Conservation (phyloP, 2,888 invertebrate species). For the Mechanitis messenoides region DNA sequence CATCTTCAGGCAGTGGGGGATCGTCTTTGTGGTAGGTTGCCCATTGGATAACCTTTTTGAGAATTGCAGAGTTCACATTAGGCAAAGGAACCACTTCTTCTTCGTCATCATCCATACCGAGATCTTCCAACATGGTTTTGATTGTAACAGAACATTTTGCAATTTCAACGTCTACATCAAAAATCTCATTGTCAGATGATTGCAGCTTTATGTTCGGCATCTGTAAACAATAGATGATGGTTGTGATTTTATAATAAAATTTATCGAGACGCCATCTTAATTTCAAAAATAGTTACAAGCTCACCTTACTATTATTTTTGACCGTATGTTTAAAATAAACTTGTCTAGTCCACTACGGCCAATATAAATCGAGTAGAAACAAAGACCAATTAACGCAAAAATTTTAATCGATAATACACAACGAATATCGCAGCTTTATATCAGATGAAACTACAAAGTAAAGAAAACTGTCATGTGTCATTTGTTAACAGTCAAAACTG, state of each 20-base stretch:
- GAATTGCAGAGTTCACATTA: constrained; percentile 97
- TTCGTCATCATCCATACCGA: constrained; percentile 93
- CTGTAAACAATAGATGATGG: constrained; percentile 50
- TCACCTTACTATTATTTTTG: constrained; percentile 15
- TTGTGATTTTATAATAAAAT: neutral
- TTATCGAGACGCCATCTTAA: constrained; percentile 20
- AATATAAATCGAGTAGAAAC: neutral
- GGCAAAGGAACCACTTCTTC: constrained; percentile 97
- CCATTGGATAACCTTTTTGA: constrained; percentile 96
- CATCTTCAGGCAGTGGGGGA: constrained; percentile 96
- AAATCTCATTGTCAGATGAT: constrained; percentile 96
- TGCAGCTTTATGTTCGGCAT: constrained; percentile 97
- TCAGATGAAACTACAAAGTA: too few relatives aligned
- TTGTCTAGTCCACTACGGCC: neutral
- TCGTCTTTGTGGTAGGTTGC: constrained; percentile 97
- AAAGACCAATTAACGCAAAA: neutral
- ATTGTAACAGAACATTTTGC: constrained; percentile 98
- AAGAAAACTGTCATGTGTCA: too few relatives aligned
- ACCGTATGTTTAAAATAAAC: constrained; percentile 1
- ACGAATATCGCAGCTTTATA: neutral
- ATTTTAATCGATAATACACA: constrained; percentile 2
- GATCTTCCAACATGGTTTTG: constrained; percentile 97
- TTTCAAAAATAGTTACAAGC: constrained; percentile 21
- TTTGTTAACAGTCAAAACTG: too few relatives aligned
- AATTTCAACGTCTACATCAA: constrained; percentile 97